Evolutionary conservation across 2,888 invertebrate genomes (phyloP), one percentile per base, ranked within the genome.

Genomic region (Amaurobius ferox): DNA sequence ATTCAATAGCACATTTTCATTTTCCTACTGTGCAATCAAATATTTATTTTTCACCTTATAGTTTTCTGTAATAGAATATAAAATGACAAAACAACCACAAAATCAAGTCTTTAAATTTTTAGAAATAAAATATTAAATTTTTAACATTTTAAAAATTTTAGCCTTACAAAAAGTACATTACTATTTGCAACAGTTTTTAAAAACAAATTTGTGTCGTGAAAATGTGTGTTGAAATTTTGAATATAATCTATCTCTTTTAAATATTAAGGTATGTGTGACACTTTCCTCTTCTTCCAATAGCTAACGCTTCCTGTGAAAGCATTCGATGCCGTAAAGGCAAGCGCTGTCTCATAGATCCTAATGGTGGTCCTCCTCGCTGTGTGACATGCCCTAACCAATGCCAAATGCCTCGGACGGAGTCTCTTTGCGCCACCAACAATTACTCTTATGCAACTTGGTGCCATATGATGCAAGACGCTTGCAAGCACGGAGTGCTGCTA

Each of bases 401-500:
- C 23, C 78, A 74, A 66, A 32, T 28, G 11, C 88, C 85, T 79
- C 64, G 70, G n/a, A 74, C 89, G 35, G 90, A 90, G 7, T 90
- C 90, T 26, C 92, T 95, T 80, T 95, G 95, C 91, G 95, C 95
- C 86, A 93, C 93, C 89, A 95, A 96, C 91, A 95, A 95, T 91
- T 93, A 93, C 89, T 95, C 95, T 29, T 95, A 96, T 91, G 92
- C 93, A 88, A 95, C 94, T 81, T 95, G 95, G 95, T 95, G 95
- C 91, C 94, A 95, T 91, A 94, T 96, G 94, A 93, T 94, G 90
- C 93, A 94, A 91, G 94, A 95, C 90, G 94, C 95, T n/a, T 96
- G 96, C 90, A 93, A 93, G 89, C 94, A 94, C 48, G 95, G 95
- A 66, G 93, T 93, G 90, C 94, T 94, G 89, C 94, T 95, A 88